phyloP scores from a whole-genome alignment of 1,140 invertebrate species.

The Drosophila sp. region DNA sequence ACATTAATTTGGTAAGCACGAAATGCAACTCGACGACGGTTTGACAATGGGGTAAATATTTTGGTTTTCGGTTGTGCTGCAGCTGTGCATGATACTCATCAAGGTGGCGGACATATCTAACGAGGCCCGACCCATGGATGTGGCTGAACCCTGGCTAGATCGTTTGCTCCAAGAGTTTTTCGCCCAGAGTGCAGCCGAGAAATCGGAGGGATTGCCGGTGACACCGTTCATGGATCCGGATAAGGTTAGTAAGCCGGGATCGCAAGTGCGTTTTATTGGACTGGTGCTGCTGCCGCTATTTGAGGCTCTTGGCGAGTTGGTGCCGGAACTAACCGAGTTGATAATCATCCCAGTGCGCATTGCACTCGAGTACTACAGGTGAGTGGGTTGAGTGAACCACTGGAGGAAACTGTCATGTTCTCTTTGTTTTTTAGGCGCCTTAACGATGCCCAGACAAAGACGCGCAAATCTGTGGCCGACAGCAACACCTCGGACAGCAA shows the following conservation, averaged over 20 bases:
- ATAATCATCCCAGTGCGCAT: constrained; percentile 85
- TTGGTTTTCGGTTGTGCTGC: background rate
- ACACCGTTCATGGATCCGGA: constrained; percentile 96
- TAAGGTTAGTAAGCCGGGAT: constrained; percentile 93
- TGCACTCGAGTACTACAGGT: constrained; percentile 86
- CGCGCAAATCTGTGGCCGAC: constrained; percentile 84
- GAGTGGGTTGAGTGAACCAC: background rate
- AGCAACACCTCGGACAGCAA: constrained; percentile 85
- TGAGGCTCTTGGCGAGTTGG: constrained; percentile 89
- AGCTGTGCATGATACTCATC: constrained; percentile 93
- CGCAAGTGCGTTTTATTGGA: constrained; percentile 94
- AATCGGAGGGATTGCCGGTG: constrained; percentile 92
- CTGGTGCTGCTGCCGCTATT: constrained; percentile 92
- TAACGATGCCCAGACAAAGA: constrained; percentile 79
- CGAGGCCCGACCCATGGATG: constrained; percentile 92
- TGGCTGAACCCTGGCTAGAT: constrained; percentile 93
- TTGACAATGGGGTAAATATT: too few species aligned
- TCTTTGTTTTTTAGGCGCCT: constrained; percentile 55
- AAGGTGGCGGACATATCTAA: constrained; percentile 95
- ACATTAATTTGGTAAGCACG: constrained; percentile 90
- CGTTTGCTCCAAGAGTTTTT: constrained; percentile 91
- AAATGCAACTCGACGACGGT: too few species aligned
- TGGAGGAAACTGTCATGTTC: background rate
- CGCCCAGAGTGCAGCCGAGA: constrained; percentile 92
- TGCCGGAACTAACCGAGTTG: constrained; percentile 86